Base-by-base conservation (phyloP, 92 coral and sea anemone species). In the Parazoanthus darwini region DNA sequence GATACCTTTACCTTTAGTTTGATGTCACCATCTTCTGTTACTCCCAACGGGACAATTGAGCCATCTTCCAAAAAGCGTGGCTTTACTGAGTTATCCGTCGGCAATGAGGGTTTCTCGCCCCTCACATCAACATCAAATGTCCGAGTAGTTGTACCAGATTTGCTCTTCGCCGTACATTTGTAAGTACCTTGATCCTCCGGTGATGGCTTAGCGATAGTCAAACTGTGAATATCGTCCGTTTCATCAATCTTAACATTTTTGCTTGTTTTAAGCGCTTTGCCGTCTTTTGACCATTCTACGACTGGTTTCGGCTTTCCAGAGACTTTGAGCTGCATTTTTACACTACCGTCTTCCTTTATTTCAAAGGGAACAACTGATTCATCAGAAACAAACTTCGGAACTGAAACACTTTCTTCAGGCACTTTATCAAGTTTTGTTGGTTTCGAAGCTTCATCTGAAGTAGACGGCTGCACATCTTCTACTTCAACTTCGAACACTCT, bases 11-110 rank as follows among this genome's bases (percentile, higher is more conserved):
- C 98, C 50, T 96, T 96, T 50, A 96, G 93, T 33, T 88, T 91
- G 48, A 91, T 94, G 22, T 94, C 93, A 74, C 91, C 91, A 11
- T 94, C 94, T 84, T 89, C 95, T 11, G 93, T 80, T 37, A 94
- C 89, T 39, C 85, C 93, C 13, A 74, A 88, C 25, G 93, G 91
- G 58, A 90, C 90, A 58, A 86, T 79, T 10, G 90, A 88, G 35
- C 80, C 85, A 83, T 94, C 96, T 77, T 93, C 94, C 29, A 94
- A 89, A 79, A 96, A 96, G 86, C 89, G 94, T 18, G 98, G 98
- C 39, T 90, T 88, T 20, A 54, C 76, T 16, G 89, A 89, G 59
- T 91, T 80, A 20, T 68, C 93, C 33, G 86, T 82, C 25, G 20
- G 58, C 73, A 82, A 18, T 43, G 58, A 82, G 10, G 86, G 77